Evolutionary conservation across 1,140 invertebrate species (phyloP), one percentile per base, ranked within the genome.

Genomic region (Tetramorium parvispinum): DNA sequence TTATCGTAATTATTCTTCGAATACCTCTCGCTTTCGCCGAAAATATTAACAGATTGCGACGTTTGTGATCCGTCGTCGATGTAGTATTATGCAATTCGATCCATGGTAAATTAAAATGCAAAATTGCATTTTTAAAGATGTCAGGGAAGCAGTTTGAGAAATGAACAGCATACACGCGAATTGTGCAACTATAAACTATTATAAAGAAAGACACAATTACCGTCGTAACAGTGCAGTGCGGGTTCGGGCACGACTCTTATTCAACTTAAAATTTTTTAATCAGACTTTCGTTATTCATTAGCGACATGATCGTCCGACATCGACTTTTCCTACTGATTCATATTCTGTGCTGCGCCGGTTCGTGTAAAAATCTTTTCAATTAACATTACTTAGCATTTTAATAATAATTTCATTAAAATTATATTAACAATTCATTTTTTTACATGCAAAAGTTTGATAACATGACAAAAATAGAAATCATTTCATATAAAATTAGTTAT

Each of bases 131-230:
- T 46, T 68, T 57, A 59, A 71, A 46, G 5, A 40, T 37, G 66
- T n/a, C 79, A 71, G 7, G 27, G 18, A 46, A 57, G 37, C 79
- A 82, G 13, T 59, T 73, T 46, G 11, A 82, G 27, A 24, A 86
- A 65, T n/a, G 13, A 65, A 83, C 87, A 89, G 85, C 87, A 68
- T 2, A 66, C 2, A 40, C n/a, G 13, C 5, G 59, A 37, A 59
- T 89, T 87, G 66, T 59, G 78, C 65, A 71, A 57, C n/a, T 6
- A 13, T 37, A 32, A 73, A 73, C 24, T 57, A 46, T 71, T 82
- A 73, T 82, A 82, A 82, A 46, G 46, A 2, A 82, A 71, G 13
- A 13, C 18, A 32, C 51, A 46, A 3, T 32, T 59, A 24, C 40
- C 13, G 13, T 59, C 46, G 46, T 16, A 13, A 4, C 66, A 82